phyloP scores from a whole-genome alignment of 2,113 vertebrate species.

The Eurypyga helias region DNA sequence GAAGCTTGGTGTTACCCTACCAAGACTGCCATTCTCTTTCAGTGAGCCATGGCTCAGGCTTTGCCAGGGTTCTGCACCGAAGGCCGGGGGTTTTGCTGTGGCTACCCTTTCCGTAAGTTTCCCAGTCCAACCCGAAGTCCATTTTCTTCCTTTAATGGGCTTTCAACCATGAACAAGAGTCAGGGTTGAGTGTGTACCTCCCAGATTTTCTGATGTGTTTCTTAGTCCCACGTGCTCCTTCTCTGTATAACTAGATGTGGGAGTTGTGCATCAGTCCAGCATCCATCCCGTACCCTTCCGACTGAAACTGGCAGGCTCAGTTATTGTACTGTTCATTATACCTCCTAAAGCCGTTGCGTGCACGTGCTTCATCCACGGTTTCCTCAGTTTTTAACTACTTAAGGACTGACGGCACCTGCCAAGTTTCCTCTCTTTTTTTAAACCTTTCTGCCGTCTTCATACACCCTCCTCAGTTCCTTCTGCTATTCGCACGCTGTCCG shows the following conservation, averaged over 20 bases:
- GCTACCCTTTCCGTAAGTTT: not conserved
- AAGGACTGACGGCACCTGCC: not conserved
- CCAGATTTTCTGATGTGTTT: not conserved
- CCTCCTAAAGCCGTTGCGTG: not conserved
- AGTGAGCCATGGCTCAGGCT: not conserved
- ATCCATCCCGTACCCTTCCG: not conserved
- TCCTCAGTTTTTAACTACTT: not conserved
- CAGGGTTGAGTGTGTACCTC: not conserved
- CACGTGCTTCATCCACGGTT: not conserved
- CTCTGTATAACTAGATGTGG: not conserved
- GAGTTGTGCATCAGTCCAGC: not conserved
- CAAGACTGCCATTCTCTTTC: not conserved
- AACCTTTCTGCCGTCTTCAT: not conserved
- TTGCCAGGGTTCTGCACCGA: not conserved
- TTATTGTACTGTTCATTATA: not conserved
- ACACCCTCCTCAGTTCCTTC: not conserved
- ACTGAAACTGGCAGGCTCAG: not conserved
- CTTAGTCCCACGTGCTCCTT: not conserved
- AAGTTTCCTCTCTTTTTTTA: not conserved
- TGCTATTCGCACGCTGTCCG: rapidly evolving
- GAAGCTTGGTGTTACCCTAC: not conserved
- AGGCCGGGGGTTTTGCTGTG: not conserved
- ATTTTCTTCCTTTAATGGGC: not conserved
- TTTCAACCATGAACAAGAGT: not conserved
- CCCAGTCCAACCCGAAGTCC: not conserved